phyloP scores from a whole-genome alignment of 2,113 vertebrate genomes.

The Hydrolagus affinis region DNA sequence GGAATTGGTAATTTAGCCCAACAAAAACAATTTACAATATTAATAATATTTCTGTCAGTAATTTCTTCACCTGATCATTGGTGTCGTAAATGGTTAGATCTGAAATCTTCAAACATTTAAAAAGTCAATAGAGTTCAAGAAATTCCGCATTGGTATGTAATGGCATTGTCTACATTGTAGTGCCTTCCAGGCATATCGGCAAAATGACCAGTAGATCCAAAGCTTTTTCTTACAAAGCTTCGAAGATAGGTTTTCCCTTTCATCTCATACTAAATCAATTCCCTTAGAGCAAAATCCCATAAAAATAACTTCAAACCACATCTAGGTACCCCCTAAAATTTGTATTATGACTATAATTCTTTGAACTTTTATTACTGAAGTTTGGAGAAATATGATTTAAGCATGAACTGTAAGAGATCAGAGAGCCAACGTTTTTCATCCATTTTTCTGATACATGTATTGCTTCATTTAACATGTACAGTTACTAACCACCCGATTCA shows the following conservation, averaged over 20 bases:
- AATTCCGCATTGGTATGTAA: constrained; percentile 85
- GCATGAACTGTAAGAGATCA: constrained; percentile 96
- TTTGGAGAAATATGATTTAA: constrained; percentile 99
- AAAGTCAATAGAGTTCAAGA: constrained; percentile 53
- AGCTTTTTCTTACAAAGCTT: constrained; percentile 99
- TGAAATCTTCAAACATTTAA: constrained; percentile 32
- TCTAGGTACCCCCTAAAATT: constrained; percentile 99
- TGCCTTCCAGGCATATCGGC: constrained; percentile 88
- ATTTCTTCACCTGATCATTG: constrained; percentile 27
- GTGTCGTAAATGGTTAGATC: constrained; percentile 18
- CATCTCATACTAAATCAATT: constrained; percentile 99
- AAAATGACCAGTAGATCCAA: constrained; percentile 93
- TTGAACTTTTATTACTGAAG: constrained; percentile 97
- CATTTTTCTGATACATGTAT: constrained; percentile 95
- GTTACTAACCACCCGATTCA: background rate
- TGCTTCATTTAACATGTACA: constrained; percentile 53
- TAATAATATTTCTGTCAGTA: constrained; percentile 30
- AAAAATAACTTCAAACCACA: constrained; percentile 98
- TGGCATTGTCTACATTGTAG: constrained; percentile 82
- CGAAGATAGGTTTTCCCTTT: constrained; percentile 99
- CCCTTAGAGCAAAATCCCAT: constrained; percentile 99
- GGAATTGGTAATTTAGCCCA: constrained; percentile 13
- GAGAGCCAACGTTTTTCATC: constrained; percentile 90
- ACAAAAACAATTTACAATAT: constrained; percentile 27
- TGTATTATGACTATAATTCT: constrained; percentile 99